Evolutionary conservation across 1,140 invertebrate species (phyloP), one percentile per base, ranked within the genome.

Genomic region (Tetramorium alpestre): DNA sequence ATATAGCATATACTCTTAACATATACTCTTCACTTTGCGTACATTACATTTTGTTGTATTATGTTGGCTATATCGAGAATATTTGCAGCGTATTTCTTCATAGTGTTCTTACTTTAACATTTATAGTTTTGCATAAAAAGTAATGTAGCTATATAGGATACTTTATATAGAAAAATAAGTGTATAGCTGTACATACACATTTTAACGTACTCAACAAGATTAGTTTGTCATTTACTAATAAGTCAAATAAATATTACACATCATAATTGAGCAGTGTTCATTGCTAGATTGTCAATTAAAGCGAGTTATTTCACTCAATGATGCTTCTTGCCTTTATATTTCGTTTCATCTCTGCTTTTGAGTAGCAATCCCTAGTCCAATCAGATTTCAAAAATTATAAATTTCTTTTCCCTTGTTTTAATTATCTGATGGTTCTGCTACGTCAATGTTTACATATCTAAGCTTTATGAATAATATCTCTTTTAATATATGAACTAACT

Each of bases 381-480:
- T 28, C 54, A 62, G 54, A 76, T 56, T 58, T 89, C 54, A 73
- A 60, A 13, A 11, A 80, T 75, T 62, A 58, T n/a, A 28, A 85
- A 25, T n/a, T 67, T 54, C 10, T 25, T 41, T 62, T 25, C 41
- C 13, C 10, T 86, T 58, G 44, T 54, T 62, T 76, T 62, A 89
- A 89, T 89, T 81, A 89, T 89, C 76, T 87, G 89, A 89, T 89
- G 76, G 69, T n/a, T 44, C 47, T 33, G 22, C 51, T 22, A n/a
- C 60, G 60, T 87, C 60, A 60, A 41, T n/a, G 10, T 49, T 0
- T 60, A 33, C 8, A 13, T 2, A 33, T 22, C 22, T 41, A 13
- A 56, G 33, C 5, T 8, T 8, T 11, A 33, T 51, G 28, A 33
- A 33, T 3, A 4, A 33, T 28, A 16, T 25, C 22, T 54, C 41